Evolutionary conservation across 2,888 invertebrate species (phyloP).

Genomic region (Anthophora plumipes): DNA sequence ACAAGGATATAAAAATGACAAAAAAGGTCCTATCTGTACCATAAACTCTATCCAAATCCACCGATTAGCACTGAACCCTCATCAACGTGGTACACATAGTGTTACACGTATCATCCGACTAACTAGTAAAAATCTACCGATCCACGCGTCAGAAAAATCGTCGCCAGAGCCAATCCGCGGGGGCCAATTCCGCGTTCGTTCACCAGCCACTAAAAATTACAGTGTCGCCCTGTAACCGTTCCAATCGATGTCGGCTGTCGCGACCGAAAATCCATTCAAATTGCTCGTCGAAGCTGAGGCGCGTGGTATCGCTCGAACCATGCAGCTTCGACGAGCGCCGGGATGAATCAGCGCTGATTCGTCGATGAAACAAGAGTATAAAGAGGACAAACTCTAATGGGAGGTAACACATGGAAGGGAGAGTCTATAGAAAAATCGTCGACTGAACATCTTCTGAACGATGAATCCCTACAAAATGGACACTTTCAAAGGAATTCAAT

Average conservation of each 20-base stretch:
- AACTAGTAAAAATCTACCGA: conserved; percentile 18
- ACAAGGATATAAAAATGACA: no score
- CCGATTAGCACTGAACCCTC: no score
- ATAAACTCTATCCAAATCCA: not conserved
- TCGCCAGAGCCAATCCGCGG: conserved; percentile 11
- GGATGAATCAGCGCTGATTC: conserved; percentile 41
- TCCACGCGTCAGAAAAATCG: conserved; percentile 40
- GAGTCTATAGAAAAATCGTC: not conserved
- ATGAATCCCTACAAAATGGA: no score
- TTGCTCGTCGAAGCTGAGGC: conserved; percentile 30
- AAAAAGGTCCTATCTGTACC: not conserved
- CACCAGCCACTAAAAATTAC: conserved; percentile 54
- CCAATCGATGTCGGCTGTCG: conserved; percentile 52
- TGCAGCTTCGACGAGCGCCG: conserved; percentile 27
- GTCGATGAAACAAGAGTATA: conserved; percentile 5
- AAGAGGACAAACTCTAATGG: not conserved
- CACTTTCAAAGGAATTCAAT: no score
- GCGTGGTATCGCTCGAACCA: conserved; percentile 35
- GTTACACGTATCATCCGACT: conserved; percentile 2
- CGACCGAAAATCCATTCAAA: conserved; percentile 54
- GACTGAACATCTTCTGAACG: not conserved
- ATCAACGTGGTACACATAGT: not conserved
- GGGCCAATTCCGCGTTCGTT: conserved; percentile 54
- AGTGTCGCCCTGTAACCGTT: conserved; percentile 48
- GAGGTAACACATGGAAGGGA: not conserved